Conservation (phyloP, 2,888 invertebrate genomes). For the Drosophila infuscata region DNA sequence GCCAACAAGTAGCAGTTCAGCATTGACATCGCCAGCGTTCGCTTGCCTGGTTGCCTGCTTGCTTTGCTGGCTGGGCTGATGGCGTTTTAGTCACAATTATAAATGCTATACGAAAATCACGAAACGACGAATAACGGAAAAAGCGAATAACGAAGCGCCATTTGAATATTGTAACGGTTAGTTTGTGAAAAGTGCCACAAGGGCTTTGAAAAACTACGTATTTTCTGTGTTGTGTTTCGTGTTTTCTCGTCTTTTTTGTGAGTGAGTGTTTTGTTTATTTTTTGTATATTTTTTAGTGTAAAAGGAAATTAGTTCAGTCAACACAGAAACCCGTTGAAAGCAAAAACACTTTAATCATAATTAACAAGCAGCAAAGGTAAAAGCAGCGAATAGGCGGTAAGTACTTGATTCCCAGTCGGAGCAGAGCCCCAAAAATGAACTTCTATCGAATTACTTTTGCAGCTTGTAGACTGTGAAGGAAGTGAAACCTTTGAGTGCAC, state of each 20-base stretch:
- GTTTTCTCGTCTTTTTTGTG: background rate
- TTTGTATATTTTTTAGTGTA: background rate
- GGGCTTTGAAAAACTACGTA: constrained; percentile 5
- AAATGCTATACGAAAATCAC: background rate
- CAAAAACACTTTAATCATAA: constrained; percentile 8
- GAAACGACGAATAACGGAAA: constrained; percentile 9
- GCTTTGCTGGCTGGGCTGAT: background rate
- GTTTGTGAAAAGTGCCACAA: constrained; percentile 4
- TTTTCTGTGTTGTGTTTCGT: constrained; percentile 7
- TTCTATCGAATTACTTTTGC: background rate
- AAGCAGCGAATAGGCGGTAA: constrained; percentile 18
- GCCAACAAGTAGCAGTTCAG: constrained; percentile 79
- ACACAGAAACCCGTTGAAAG: background rate
- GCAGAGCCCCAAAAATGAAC: too few species aligned
- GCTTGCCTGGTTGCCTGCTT: constrained; percentile 44
- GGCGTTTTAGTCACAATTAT: background rate
- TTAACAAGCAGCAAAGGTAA: constrained; percentile 3
- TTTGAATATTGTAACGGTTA: constrained; percentile 38
- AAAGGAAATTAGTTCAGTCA: background rate
- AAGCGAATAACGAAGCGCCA: background rate
- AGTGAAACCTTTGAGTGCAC: background rate
- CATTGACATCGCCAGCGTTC: constrained; percentile 76
- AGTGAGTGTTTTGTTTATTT: constrained; percentile 15
- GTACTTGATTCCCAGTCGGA: background rate
- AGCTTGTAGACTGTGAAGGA: background rate